Percentiles rank a stretch among this genome's conserved stretches.
These are phyloP conservation scores for Chymomyza fuscimana DNA, from an alignment of 2,888 invertebrate species.

Conservation along the genomic window DNA sequence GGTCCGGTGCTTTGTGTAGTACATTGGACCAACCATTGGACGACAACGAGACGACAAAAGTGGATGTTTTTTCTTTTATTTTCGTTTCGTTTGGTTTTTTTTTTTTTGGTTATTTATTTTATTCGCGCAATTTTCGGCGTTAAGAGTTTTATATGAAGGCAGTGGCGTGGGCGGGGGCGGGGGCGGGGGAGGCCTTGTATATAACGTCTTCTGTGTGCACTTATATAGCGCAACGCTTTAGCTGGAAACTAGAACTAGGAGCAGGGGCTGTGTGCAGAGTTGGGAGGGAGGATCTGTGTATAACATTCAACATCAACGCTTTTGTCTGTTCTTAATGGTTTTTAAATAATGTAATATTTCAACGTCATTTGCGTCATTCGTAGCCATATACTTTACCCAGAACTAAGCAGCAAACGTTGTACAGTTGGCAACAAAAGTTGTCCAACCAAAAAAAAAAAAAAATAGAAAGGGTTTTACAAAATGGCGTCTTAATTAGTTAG, in stretches of 20 bases:
- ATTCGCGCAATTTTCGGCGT: constrained; percentile 61
- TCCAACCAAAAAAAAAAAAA: background rate
- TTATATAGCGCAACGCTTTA: background rate
- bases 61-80: constrained; percentile 56
- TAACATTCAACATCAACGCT: constrained; percentile 15
- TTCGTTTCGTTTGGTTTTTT: constrained; percentile 9
- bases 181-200: background rate
- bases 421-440: constrained; percentile 57
- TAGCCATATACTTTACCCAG: constrained; percentile 21
- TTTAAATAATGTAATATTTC: constrained; percentile 71
- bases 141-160: constrained; percentile 38
- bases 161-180: background rate
- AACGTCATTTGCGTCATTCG: constrained; percentile 55
- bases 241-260: background rate
- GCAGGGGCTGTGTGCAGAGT: no score
- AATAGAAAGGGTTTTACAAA: background rate
- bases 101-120: constrained; percentile 33
- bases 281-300: background rate
- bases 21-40: constrained; percentile 7
- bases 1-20: background rate
- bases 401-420: constrained; percentile 26
- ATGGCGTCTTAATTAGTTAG: background rate
- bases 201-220: constrained; percentile 11
- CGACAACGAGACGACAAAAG: constrained; percentile 36
- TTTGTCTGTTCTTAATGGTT: constrained; percentile 67